Conservation (phyloP, 2,888 invertebrate species). For the Acleris holmiana region DNA sequence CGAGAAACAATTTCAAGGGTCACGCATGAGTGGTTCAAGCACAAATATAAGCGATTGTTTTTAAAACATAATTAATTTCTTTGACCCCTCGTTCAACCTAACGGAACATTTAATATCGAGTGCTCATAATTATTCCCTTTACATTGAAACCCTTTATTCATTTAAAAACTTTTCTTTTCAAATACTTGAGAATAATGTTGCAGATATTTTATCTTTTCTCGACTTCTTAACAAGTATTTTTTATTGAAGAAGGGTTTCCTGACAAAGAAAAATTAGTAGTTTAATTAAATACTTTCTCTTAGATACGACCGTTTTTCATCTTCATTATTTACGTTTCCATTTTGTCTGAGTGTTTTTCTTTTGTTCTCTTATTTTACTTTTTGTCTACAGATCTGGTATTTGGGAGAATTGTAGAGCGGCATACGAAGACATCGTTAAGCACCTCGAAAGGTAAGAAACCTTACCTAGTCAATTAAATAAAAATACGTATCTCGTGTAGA, state of each 20-base stretch:
- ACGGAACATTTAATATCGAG: slow-evolving; percentile 84
- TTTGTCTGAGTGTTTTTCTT: slow-evolving; percentile 55
- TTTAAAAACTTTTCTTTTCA: slow-evolving; percentile 68
- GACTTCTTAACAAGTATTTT: slow-evolving; percentile 49
- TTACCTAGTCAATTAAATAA: slow-evolving; percentile 41
- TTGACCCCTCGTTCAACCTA: slow-evolving; percentile 74
- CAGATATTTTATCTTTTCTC: slow-evolving; percentile 53
- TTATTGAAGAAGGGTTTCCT: slow-evolving; percentile 42
- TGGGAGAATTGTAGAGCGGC: slow-evolving; percentile 98
- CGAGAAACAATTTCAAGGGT: slow-evolving; percentile 80
- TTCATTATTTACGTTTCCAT: slow-evolving; percentile 48
- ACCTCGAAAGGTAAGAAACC: slow-evolving; percentile 93
- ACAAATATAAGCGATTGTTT: slow-evolving; percentile 83
- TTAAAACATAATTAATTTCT: slow-evolving; percentile 83
- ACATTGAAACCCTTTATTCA: slow-evolving; percentile 75
- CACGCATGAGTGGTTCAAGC: slow-evolving; percentile 79
- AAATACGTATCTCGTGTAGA: slow-evolving; percentile 26
- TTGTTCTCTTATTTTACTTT: slow-evolving; percentile 73
- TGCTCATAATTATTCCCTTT: slow-evolving; percentile 82
- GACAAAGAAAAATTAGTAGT: slow-evolving; percentile 44
- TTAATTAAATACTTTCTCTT: slow-evolving; percentile 46
- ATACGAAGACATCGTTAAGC: slow-evolving; percentile 97
- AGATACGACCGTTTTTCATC: slow-evolving; percentile 37
- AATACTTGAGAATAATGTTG: slow-evolving; percentile 56
- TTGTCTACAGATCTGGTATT: slow-evolving; percentile 90